phyloP scores from a whole-genome alignment of 2,113 vertebrate genomes.

The Haliaeetus leucogaster region DNA sequence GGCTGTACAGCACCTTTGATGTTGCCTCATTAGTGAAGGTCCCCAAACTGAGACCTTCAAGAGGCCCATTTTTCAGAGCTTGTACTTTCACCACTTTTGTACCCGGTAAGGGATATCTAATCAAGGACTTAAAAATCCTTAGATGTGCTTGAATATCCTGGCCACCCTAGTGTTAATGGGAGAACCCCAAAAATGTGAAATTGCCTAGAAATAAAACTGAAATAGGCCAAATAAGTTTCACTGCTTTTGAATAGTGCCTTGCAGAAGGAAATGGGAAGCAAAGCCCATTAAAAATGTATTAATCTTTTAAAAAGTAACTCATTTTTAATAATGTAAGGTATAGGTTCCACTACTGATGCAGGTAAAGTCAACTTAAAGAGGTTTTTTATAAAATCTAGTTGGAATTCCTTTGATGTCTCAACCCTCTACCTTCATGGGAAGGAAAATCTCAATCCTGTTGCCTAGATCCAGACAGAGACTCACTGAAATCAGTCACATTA shows the following conservation, averaged over 20 bases:
- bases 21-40: background rate
- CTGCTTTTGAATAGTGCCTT: background rate
- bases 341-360: background rate
- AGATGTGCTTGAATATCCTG: background rate
- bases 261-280: background rate
- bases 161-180: background rate
- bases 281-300: background rate
- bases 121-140: background rate
- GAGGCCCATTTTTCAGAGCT: background rate
- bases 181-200: background rate
- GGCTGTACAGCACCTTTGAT: background rate
- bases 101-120: background rate
- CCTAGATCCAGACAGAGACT: background rate
- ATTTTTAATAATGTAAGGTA: background rate
- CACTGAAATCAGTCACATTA: background rate
- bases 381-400: background rate
- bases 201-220: background rate
- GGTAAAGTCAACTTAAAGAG: background rate
- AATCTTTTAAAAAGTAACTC: background rate
- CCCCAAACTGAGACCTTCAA: background rate
- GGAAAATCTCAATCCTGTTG: background rate
- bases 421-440: background rate
- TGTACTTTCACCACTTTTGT: background rate
- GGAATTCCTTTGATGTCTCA: background rate
- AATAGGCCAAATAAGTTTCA: background rate